These are phyloP conservation scores for Drosophila malerkotliana DNA, from an alignment of 1,140 invertebrate species.

Conservation along the genomic window DNA sequence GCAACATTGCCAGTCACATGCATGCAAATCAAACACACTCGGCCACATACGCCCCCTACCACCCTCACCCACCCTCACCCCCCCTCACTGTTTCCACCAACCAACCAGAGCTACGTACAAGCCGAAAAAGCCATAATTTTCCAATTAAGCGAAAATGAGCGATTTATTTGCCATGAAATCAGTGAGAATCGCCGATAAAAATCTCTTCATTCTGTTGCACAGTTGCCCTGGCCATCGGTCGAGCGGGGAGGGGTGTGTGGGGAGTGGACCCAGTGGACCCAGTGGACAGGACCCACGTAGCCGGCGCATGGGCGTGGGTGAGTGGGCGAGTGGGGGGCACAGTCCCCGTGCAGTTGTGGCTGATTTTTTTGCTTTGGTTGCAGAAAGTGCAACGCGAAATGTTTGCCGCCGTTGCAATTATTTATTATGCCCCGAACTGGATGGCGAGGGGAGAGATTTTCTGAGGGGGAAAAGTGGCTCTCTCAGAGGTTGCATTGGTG, in stretches of 20 bases:
- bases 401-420: conserved; percentile 78
- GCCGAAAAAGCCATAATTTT: conserved; percentile 83
- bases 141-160: conserved; percentile 84
- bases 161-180: conserved; percentile 84
- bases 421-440: conserved; percentile 67
- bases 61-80: no score
- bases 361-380: conserved; percentile 73
- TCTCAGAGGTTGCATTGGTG: neutral
- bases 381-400: conserved; percentile 78
- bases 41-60: neutral
- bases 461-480: conserved; percentile 11
- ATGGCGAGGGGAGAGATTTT: conserved; percentile 14
- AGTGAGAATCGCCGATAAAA: conserved; percentile 84
- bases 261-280: neutral
- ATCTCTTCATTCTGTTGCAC: conserved; percentile 82
- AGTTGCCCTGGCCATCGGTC: conserved; percentile 44
- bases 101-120: conserved; percentile 42
- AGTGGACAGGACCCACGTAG: conserved; percentile 29
- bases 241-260: neutral
- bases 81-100: neutral
- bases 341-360: conserved; percentile 36
- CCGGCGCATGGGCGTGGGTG: conserved; percentile 14
- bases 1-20: conserved; percentile 43
- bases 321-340: conserved; percentile 1
- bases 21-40: conserved; percentile 41